These are phyloP conservation scores for Lepidurus apus DNA, from an alignment of 1,140 invertebrate species.

Conservation along the genomic window DNA sequence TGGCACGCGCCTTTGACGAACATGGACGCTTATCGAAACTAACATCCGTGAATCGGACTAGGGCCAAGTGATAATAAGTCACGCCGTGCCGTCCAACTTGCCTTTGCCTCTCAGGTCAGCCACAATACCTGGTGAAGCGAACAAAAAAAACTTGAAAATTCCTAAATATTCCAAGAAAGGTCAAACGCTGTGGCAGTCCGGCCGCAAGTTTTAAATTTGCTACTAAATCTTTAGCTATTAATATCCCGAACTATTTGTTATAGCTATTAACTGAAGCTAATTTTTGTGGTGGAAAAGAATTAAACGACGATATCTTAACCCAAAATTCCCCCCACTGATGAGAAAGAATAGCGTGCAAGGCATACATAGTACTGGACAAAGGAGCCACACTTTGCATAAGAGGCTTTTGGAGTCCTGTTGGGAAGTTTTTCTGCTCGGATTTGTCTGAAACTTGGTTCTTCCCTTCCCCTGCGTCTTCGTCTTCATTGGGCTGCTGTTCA, in stretches of 20 bases:
- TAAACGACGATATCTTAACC: too few species aligned
- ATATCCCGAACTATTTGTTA: too few species aligned
- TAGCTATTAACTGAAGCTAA: too few species aligned
- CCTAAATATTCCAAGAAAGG: too few species aligned
- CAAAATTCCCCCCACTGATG: too few species aligned
- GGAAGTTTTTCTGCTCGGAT: neutral
- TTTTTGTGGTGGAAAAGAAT: too few species aligned
- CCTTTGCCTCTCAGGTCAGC: neutral
- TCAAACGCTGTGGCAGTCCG: too few species aligned
- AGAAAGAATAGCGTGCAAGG: too few species aligned
- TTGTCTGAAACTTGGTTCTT: neutral
- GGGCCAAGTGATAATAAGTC: constrained; percentile 1
- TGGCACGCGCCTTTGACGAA: constrained; percentile 11
- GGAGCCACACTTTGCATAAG: neutral
- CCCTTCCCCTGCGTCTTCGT: neutral
- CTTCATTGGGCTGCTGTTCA: neutral
- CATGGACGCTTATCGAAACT: neutral
- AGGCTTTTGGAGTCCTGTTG: neutral
- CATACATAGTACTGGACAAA: neutral
- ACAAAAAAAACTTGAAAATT: too few species aligned
- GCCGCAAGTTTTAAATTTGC: too few species aligned
- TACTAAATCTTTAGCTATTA: too few species aligned
- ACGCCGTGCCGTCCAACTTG: neutral
- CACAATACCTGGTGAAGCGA: too few species aligned
- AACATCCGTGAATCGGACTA: constrained; percentile 17